Conservation (phyloP, 2,113 vertebrate species). For the Salvelinus namaycush region DNA sequence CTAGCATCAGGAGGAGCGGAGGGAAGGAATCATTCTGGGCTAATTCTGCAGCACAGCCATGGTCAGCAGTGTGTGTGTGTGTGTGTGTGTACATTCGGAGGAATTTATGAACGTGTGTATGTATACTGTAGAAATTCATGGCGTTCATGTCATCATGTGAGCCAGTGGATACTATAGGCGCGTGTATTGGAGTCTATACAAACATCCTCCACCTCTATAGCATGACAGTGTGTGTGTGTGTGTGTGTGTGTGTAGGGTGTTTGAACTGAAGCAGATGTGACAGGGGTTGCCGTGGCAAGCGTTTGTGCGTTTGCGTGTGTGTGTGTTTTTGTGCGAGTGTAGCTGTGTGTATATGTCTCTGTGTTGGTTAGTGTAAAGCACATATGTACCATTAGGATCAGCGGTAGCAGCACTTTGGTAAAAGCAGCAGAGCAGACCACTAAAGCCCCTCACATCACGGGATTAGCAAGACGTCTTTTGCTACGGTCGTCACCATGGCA, state of each 20-base stretch:
- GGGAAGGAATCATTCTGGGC: slow-evolving; percentile 3
- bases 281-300: not conserved
- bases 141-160: too few species aligned
- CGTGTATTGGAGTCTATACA: too few species aligned
- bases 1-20: slow-evolving; percentile 7
- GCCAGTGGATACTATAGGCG: too few species aligned
- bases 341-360: not conserved
- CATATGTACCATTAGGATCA: not conserved
- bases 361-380: not conserved
- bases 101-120: too few species aligned
- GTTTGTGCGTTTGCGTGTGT: not conserved
- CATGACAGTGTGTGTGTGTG: not conserved
- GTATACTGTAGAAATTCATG: too few species aligned
- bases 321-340: not conserved
- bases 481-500: slow-evolving; percentile 68
- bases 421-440: slow-evolving; percentile 23
- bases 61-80: too few species aligned
- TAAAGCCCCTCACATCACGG: slow-evolving; percentile 56
- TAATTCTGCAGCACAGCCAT: slow-evolving; percentile 8
- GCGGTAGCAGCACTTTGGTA: not conserved
- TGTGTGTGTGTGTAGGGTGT: not conserved
- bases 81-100: not conserved
- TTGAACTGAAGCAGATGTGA: not conserved
- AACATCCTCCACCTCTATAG: too few species aligned
- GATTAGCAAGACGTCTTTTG: slow-evolving; percentile 63